A percentile compares a stretch with the other conserved stretches of the same genome.
These are phyloP conservation scores for Panonychus citri DNA, from an alignment of 1,140 invertebrate species.

Conservation along the genomic window DNA sequence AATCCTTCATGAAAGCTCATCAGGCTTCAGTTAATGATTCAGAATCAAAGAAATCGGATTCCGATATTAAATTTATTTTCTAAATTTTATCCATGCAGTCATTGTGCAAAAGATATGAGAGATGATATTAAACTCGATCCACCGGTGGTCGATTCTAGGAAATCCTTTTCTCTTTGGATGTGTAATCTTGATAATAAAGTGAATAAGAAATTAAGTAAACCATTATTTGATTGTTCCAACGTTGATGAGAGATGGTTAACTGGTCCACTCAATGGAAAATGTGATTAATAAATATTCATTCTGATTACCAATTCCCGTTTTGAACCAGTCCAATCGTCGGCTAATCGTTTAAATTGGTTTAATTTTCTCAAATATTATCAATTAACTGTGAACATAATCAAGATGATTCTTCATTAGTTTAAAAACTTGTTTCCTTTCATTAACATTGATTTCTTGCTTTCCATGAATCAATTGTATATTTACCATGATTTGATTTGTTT, in stretches of 20 bases:
- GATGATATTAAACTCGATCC: constrained; percentile 47
- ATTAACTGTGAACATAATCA: too few relatives aligned
- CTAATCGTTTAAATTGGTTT: too few relatives aligned
- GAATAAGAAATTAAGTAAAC: constrained; percentile 73
- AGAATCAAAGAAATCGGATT: not conserved
- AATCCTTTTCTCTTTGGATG: constrained; percentile 63
- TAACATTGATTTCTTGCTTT: too few relatives aligned
- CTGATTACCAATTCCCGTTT: too few relatives aligned
- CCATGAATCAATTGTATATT: too few relatives aligned
- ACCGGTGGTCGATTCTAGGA: constrained; percentile 42
- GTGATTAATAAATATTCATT: too few relatives aligned
- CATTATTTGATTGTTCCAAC: constrained; percentile 67
- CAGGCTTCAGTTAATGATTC: not conserved
- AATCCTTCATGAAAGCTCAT: not conserved
- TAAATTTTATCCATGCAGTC: constrained; percentile 78
- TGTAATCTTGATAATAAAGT: constrained; percentile 82
- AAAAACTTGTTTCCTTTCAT: too few relatives aligned
- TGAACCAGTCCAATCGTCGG: too few relatives aligned
- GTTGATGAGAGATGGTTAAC: constrained; percentile 82
- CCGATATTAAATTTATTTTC: constrained; percentile 43
- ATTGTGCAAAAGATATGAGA: constrained; percentile 71
- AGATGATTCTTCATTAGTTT: too few relatives aligned
- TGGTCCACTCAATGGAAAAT: constrained; percentile 86
- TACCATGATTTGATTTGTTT: too few relatives aligned
- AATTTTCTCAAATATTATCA: too few relatives aligned